Evolutionary conservation across 2,113 vertebrate genomes (phyloP).

Genomic region (Acrocephalus arundinaceus): DNA sequence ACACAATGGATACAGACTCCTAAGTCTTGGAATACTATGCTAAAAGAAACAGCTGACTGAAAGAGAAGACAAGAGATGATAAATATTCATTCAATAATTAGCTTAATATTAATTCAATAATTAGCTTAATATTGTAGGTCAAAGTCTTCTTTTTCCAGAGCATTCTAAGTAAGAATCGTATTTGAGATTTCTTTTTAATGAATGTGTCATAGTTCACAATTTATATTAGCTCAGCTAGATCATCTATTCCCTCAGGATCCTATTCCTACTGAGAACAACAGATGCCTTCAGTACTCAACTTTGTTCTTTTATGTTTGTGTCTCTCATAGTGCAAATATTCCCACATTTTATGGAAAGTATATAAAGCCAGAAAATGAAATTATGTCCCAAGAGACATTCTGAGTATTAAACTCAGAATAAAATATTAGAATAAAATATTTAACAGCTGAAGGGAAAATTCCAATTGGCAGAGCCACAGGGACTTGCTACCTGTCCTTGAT

Average conservation of each 20-base stretch:
- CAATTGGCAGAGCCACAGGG: background rate
- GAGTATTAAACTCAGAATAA: background rate
- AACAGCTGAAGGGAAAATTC: background rate
- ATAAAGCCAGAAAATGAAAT: background rate
- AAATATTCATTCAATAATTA: background rate
- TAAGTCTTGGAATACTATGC: background rate
- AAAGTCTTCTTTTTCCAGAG: background rate
- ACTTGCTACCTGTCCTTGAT: background rate
- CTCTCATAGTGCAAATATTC: background rate
- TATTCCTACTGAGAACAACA: conserved; percentile 3
- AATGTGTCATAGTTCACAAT: background rate
- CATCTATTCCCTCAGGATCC: background rate
- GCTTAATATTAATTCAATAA: background rate
- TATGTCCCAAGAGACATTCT: background rate
- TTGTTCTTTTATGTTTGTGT: background rate
- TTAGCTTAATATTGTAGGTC: background rate
- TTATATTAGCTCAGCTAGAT: background rate
- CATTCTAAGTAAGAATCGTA: background rate
- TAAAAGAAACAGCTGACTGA: background rate
- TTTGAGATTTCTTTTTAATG: background rate
- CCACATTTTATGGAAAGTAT: background rate
- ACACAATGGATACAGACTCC: background rate
- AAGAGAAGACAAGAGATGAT: background rate
- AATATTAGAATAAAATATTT: background rate
- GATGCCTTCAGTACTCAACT: background rate